These are phyloP conservation scores for Callionymus lyra DNA, from an alignment of 2,113 vertebrate genomes.

Conservation along the genomic window DNA sequence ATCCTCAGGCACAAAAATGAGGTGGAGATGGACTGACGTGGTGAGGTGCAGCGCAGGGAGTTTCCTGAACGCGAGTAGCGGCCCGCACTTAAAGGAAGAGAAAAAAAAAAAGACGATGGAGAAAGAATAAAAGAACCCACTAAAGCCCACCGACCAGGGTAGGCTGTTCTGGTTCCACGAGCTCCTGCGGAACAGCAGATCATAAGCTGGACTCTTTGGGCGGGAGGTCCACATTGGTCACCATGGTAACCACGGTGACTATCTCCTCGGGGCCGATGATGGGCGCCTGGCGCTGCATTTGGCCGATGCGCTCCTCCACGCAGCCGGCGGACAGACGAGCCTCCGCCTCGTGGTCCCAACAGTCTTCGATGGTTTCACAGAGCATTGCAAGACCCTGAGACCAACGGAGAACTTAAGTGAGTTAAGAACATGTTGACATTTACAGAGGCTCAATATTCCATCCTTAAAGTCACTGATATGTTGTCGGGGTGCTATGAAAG, in stretches of 20 bases:
- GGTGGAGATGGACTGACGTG: conserved; percentile 33
- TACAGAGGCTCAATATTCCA: too few species aligned
- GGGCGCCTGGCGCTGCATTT: conserved; percentile 92
- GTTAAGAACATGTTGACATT: too few species aligned
- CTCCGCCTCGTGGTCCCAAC: conserved; percentile 98
- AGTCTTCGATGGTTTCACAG: conserved; percentile 95
- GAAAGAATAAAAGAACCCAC: conserved; percentile 3
- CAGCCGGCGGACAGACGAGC: conserved; percentile 92
- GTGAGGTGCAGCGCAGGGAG: conserved; percentile 40
- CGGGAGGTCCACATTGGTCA: conserved; percentile 97
- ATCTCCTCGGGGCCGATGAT: conserved; percentile 90
- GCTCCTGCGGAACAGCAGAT: conserved; percentile 43
- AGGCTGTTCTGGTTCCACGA: conserved; percentile 18
- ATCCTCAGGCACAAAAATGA: conserved; percentile 51
- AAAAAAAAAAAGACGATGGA: conserved; percentile 4
- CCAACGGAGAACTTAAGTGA: background rate
- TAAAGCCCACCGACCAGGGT: conserved; percentile 49
- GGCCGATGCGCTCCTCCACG: conserved; percentile 90
- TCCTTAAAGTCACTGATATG: too few species aligned
- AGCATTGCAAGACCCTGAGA: conserved; percentile 89
- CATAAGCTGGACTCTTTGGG: conserved; percentile 99
- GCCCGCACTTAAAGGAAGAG: conserved; percentile 44
- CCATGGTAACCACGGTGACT: conserved; percentile 96
- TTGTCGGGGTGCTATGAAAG: too few species aligned
- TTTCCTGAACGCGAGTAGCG: conserved; percentile 58